Conservation (phyloP, 2,797 vertebrate genomes). For the Lagorchestes hirsutus region DNA sequence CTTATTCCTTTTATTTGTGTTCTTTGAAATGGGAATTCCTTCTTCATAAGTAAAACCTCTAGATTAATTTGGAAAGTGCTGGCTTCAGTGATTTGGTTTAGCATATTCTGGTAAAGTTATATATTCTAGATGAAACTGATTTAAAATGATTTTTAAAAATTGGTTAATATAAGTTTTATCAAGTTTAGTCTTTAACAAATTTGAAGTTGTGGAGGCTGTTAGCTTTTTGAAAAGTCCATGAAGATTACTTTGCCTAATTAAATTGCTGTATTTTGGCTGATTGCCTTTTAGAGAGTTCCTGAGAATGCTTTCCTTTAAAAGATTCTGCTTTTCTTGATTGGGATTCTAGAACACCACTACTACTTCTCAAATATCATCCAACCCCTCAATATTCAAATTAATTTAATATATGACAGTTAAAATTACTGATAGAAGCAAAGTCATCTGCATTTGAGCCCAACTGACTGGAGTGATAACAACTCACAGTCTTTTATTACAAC, state of each 20-base stretch:
- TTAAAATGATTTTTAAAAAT: not conserved
- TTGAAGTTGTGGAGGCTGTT: constrained; percentile 4
- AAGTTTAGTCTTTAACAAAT: constrained; percentile 40
- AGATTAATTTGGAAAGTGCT: constrained; percentile 27
- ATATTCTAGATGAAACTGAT: constrained; percentile 49
- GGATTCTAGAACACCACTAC: constrained; percentile 30
- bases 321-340: not conserved
- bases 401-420: not conserved
- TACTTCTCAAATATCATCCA: not conserved
- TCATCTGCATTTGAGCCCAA: not conserved
- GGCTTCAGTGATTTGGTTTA: constrained; percentile 27
- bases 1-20: constrained; percentile 9
- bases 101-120: constrained; percentile 24
- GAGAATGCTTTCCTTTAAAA: constrained; percentile 23
- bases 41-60: constrained; percentile 38
- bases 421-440: not conserved
- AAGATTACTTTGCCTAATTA: constrained; percentile 54
- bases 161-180: constrained; percentile 34
- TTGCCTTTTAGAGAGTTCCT: constrained; percentile 37
- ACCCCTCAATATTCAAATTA: not conserved
- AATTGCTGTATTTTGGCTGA: constrained; percentile 33
- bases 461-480: not conserved
- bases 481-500: not conserved
- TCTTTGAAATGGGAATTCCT: constrained; percentile 47
- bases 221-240: not conserved